Conservation (phyloP, 2,113 vertebrate species). For the Megaceryle torquata region DNA sequence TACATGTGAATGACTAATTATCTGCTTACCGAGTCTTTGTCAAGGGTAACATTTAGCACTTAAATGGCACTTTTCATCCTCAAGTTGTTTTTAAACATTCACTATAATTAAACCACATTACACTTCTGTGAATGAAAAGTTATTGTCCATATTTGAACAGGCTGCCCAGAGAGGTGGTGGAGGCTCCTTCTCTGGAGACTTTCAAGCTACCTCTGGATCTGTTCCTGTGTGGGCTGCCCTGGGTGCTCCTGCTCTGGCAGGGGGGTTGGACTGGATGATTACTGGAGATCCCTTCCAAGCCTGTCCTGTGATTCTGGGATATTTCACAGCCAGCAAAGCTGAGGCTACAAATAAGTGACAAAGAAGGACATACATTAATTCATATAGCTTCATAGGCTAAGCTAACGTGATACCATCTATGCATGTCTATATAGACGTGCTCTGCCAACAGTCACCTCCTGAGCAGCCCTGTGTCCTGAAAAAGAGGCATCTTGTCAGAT, state of each 20-base stretch:
- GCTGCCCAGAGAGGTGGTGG: too few species aligned
- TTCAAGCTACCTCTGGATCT: too few species aligned
- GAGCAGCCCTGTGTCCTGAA: neutral
- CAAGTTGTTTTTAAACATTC: conserved; percentile 28
- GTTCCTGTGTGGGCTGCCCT: too few species aligned
- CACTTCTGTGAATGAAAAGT: neutral
- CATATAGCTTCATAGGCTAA: neutral
- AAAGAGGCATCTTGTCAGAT: neutral
- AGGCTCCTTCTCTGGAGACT: too few species aligned
- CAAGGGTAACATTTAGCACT: neutral
- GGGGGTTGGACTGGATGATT: too few species aligned
- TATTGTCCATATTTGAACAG: neutral
- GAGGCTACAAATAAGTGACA: neutral
- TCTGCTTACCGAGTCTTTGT: neutral
- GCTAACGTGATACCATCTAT: neutral
- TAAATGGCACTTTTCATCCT: neutral
- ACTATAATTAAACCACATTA: conserved; percentile 17
- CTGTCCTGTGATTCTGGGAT: too few species aligned
- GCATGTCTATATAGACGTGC: neutral
- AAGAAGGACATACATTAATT: neutral
- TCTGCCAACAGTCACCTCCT: neutral
- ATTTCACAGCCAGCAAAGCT: neutral
- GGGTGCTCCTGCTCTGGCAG: too few species aligned
- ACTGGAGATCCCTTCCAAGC: too few species aligned
- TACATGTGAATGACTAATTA: neutral